Percentiles rank a stretch among this genome's conserved stretches.
phyloP scores from a whole-genome alignment of 1,140 invertebrate species.

The Gryon sp. region DNA sequence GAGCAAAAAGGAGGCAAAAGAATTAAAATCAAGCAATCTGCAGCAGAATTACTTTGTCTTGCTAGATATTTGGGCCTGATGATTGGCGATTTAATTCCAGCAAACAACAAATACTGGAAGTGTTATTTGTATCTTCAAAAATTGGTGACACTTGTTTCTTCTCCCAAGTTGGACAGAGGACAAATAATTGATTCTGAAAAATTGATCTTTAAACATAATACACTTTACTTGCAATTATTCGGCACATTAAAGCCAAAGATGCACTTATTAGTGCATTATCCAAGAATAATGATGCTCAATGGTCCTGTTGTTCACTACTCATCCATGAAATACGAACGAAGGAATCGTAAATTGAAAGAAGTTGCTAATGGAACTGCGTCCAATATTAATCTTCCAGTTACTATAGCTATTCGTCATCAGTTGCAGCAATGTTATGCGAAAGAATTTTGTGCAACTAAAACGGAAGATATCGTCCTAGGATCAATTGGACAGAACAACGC shows the following conservation, averaged over 20 bases:
- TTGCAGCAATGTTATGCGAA: constrained; percentile 5
- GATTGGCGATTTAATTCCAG: constrained; percentile 44
- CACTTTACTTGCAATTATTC: not conserved
- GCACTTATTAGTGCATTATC: constrained; percentile 21
- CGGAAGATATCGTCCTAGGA: not conserved
- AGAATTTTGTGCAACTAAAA: not conserved
- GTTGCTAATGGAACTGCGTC: constrained; percentile 5
- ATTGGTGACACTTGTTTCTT: constrained; percentile 16
- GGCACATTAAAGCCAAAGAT: constrained; percentile 25
- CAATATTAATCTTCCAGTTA: constrained; percentile 34
- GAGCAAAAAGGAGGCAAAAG: not conserved
- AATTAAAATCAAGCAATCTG: constrained; percentile 9
- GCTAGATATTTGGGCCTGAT: constrained; percentile 12
- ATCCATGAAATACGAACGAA: not conserved
- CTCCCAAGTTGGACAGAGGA: constrained; percentile 16
- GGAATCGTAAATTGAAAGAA: constrained; percentile 45
- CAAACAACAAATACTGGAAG: constrained; percentile 33
- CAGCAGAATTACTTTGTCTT: constrained; percentile 16
- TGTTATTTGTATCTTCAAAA: constrained; percentile 12
- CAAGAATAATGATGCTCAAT: constrained; percentile 11
- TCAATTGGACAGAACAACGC: not conserved
- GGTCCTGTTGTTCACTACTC: not conserved
- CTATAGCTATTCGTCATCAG: constrained; percentile 36
- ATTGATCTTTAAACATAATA: constrained; percentile 13
- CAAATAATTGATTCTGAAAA: constrained; percentile 13